Base-by-base conservation (phyloP, 2,113 vertebrate genomes). In the Machaerirhynchus nigripectus region DNA sequence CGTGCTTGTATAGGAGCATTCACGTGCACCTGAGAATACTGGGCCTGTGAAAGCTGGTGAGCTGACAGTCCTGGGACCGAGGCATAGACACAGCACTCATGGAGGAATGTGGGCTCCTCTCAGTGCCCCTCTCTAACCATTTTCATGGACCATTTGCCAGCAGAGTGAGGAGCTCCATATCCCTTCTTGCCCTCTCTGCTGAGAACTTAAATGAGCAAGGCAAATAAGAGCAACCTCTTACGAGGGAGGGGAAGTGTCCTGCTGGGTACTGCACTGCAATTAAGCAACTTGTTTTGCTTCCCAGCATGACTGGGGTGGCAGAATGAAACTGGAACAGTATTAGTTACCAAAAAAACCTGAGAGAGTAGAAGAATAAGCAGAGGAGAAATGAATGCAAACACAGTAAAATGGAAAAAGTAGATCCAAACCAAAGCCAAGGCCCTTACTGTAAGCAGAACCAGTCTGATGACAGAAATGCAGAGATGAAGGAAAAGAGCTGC, bases 241-340 rank as follows among this genome's bases (percentile, higher is more conserved):
- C 0, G 31, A 7, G 6, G 57, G 57, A 86, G 65, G 26, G 49
- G 39, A 73, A 15, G 16, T 24, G 52, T 71, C 91, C 74, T 94
- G 94, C 94, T 85, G 93, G 27, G 81, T 33, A 40, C 68, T 85
- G 70, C 40, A 27, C 78, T 82, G 93, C 89, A 85, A 87, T 95
- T 96, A 96, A 95, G 37, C 22, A 56, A 50, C 74, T 89, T 82
- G 67, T 82, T 96, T 96, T 7, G 7, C 81, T 91, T 91, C 93
- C 57, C 89, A 95, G 94, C 70, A 31, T 79, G 93, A 64, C 49
- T 35, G 37, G 63, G 61, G 28, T 15, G 13, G n/a, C 59, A 50
- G 27, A n/a, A 80, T 64, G 47, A 70, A 74, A 87, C 56, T 60
- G 44, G 44, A 91, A 81, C 39, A 68, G 26, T 53, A 57, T 71